phyloP scores from a whole-genome alignment of 2,888 invertebrate species.

The Hyppa rectilinea region DNA sequence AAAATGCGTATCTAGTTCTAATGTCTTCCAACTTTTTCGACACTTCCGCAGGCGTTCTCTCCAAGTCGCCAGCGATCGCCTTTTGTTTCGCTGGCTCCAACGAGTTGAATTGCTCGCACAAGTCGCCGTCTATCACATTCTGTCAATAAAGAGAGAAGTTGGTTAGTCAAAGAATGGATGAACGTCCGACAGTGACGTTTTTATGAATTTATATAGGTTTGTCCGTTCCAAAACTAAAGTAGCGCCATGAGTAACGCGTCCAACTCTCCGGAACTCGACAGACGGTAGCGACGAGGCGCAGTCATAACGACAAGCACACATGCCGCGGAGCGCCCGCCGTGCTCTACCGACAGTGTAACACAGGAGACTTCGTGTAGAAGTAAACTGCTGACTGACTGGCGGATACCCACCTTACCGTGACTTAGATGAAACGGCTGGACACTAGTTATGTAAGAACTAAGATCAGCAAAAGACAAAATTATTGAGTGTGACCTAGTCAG shows the following conservation, averaged over 20 bases:
- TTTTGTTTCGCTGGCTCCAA: constrained; percentile 98
- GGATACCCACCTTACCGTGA: constrained; percentile 59
- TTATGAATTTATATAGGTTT: constrained; percentile 49
- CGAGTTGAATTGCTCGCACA: constrained; percentile 99
- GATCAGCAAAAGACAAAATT: neutral
- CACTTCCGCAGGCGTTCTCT: constrained; percentile 98
- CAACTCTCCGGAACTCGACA: constrained; percentile 87
- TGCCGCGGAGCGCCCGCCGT: constrained; percentile 69
- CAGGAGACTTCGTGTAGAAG: constrained; percentile 71
- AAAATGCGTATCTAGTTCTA: constrained; percentile 99
- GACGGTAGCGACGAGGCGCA: constrained; percentile 71
- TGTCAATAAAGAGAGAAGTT: constrained; percentile 81
- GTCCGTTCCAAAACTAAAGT: constrained; percentile 87
- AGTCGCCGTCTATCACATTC: constrained; percentile 99
- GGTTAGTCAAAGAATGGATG: neutral
- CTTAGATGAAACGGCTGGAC: neutral
- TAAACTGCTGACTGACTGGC: constrained; percentile 87
- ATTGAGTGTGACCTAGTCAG: neutral
- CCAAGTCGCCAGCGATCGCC: constrained; percentile 98
- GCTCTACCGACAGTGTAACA: constrained; percentile 89
- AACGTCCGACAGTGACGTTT: neutral
- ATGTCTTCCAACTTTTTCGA: constrained; percentile 99
- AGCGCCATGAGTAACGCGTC: constrained; percentile 70
- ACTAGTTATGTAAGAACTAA: constrained; percentile 10
- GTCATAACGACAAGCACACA: constrained; percentile 80